Percentiles rank a stretch among this genome's conserved stretches.
Evolutionary conservation across 2,113 vertebrate species (phyloP).

Genomic region (Microcebus ravelobensis): DNA sequence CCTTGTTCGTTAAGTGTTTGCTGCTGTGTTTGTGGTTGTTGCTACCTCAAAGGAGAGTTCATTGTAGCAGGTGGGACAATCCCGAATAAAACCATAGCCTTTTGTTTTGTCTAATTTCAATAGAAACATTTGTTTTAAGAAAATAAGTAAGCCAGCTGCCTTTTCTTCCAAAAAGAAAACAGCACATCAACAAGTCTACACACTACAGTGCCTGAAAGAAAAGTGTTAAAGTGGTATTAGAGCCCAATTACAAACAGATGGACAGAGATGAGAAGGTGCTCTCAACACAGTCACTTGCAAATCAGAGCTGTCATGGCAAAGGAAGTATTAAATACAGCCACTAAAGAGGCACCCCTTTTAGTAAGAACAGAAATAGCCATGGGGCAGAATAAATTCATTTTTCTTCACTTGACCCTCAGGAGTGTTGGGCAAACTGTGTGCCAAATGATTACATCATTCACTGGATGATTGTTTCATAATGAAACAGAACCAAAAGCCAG

Average conservation of each 20-base stretch:
- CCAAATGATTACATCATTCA: not conserved
- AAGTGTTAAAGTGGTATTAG: not conserved
- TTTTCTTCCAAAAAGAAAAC: not conserved
- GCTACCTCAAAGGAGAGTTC: not conserved
- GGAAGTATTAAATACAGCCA: not conserved
- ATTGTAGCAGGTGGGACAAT: not conserved
- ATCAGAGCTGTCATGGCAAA: not conserved
- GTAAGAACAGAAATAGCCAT: not conserved
- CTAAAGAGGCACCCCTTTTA: not conserved
- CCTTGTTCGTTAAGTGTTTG: not conserved
- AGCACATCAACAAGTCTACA: not conserved
- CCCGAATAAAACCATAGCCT: not conserved
- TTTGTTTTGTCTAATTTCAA: not conserved
- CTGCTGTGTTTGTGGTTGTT: not conserved
- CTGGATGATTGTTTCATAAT: not conserved
- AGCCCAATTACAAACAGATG: not conserved
- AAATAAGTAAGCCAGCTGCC: not conserved
- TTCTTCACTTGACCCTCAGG: not conserved
- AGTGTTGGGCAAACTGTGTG: not conserved
- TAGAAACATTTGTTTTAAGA: not conserved
- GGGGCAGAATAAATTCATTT: not conserved
- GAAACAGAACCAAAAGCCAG: not conserved
- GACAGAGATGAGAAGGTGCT: not conserved
- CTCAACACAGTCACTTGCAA: not conserved
- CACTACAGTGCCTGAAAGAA: not conserved